Evolutionary conservation across 1,140 invertebrate genomes (phyloP), one percentile per base, ranked within the genome.

Genomic region (Nomia melanderi): DNA sequence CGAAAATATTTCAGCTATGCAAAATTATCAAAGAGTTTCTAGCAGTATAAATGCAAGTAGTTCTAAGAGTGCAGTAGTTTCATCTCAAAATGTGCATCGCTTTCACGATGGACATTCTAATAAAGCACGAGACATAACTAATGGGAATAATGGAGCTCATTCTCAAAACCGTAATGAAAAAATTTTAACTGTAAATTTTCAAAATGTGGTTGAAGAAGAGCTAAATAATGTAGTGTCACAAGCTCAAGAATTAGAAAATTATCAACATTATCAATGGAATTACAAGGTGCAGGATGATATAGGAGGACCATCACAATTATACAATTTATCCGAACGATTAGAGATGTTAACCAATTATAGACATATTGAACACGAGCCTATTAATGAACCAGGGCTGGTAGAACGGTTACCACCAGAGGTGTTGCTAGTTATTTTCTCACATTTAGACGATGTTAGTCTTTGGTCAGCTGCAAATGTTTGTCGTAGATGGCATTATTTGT

Each of bases 401-500:
- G 94, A 95, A 72, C 90, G 92, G 74, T 89, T 96, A 64, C 95
- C 95, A 39, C 94, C 95, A 33, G 95, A 96, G 95, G 97, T 99
- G 69, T 93, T 98, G 83, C 93, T 98, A 14, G 94, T 95, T 57
- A 96, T 98, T 74, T 98, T 99, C 90, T 96, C 95, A 29, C 96
- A 97, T 89, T 92, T 98, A 82, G 98, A 99, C 88, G 97, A 98
- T 90, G 94, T 98, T 78, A 98, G 97, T 6, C 92, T 98, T 77
- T 97, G 96, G 96, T 95, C 96, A 90, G 95, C 96, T 79, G 95
- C 96, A 78, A 95, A 97, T 92, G 97, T 98, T 25, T 98, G 97
- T 90, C 93, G 94, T 81, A 94, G 97, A 82, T 98, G 97, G 97
- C 93, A 94, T 59, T 94, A 95, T 27, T 94, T 98, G 29, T 92